Evolutionary conservation across 2,888 invertebrate species (phyloP), one percentile per base, ranked within the genome.

Genomic region (Antitype chi): DNA sequence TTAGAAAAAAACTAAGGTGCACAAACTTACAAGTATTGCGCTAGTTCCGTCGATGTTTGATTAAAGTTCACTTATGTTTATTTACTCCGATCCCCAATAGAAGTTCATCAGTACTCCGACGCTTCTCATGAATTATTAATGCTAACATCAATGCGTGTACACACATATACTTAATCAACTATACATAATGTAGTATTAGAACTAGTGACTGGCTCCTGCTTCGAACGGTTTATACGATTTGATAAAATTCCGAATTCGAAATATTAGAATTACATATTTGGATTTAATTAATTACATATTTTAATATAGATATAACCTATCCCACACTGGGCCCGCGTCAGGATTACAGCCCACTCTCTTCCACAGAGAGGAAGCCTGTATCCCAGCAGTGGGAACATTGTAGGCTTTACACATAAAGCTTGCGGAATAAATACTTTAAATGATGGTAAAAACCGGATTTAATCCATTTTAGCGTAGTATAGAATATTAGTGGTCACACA

Each of bases 51-150:
- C 38, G 17, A n/a, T 82, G 57, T 57, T 82, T 57, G 32, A 82
- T 53, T 82, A 47, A 63, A 63, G 52, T 82, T 82, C 15, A 59
- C 53, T 74, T 38, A 52, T 67, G 55, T 67, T 67, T 81, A 81
- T 67, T 52, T 43, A 75, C 52, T 67, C 43, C 25, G 67, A 68
- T 62, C 32, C 20, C 23, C 28, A 15, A 32, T 75, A 74, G 25
- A 82, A 76, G 32, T 68, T 68, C 32, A 20, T 82, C 52, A 62
- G 57, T 32, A 57, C 57, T 32, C 15, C 23, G 32, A 32, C 52
- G 67, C 20, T 63, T 25, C 76, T 76, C 63, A 82, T 79, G 63
- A 76, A 82, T 76, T 69, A 23, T 59, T 71, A n/a, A 63, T 63
- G 47, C 17, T 53, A 8, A 77, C 59, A 63, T 60, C 78, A 68